Conservation (phyloP, 2,113 vertebrate species). For the Callospermophilus lateralis region DNA sequence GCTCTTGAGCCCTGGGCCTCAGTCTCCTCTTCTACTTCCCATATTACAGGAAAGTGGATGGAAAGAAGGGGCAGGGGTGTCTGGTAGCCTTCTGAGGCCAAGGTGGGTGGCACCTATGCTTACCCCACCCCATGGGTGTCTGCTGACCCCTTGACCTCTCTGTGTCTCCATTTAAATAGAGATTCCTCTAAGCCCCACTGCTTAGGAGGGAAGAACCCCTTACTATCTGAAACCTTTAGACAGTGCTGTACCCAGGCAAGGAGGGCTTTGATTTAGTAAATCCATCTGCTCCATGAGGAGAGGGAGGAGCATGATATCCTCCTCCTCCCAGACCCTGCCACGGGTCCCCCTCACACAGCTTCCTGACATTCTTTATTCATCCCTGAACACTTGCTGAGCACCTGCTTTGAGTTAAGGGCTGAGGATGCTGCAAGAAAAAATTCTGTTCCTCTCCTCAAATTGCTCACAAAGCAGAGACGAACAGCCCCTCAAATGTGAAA, state of each 20-base stretch:
- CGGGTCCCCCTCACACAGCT: neutral
- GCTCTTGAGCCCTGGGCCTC: neutral
- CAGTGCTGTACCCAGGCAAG: too few relatives aligned
- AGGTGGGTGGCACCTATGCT: neutral
- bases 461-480: neutral
- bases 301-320: rapidly evolving
- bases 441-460: neutral
- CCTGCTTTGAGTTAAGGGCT: neutral
- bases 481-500: neutral
- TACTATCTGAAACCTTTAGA: neutral
- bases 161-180: neutral
- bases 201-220: neutral
- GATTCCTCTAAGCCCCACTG: neutral
- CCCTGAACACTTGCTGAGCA: neutral
- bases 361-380: neutral
- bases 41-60: neutral
- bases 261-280: neutral
- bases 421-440: neutral
- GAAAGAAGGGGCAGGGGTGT: neutral
- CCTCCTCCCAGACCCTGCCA: neutral
- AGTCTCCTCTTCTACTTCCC: neutral
- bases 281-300: rapidly evolving
- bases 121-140: too few relatives aligned
- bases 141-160: neutral
- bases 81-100: neutral